phyloP scores from a whole-genome alignment of 2,113 vertebrate species.

The Peromyscus californicus region DNA sequence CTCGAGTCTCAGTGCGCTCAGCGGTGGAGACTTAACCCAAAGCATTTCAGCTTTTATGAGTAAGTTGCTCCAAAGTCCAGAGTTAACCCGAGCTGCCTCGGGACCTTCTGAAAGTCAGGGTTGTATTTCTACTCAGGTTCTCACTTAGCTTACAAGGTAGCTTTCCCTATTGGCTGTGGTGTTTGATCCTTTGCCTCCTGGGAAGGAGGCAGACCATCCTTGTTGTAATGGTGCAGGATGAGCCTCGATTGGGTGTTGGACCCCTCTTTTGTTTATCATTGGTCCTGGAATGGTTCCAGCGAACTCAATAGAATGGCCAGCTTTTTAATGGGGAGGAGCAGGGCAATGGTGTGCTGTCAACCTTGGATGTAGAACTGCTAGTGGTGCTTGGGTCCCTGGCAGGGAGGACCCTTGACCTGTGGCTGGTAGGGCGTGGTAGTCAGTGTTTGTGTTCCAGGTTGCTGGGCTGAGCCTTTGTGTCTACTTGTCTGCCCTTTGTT shows the following conservation, averaged over 20 bases:
- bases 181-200: neutral
- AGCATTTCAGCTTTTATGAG: fast-evolving
- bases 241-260: neutral
- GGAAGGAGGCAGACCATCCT: neutral
- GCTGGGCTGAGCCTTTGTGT: neutral
- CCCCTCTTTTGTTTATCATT: neutral
- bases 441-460: conserved; percentile 45
- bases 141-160: neutral
- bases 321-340: conserved; percentile 36
- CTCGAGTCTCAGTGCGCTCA: neutral
- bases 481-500: neutral
- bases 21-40: neutral
- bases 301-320: neutral
- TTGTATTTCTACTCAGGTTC: neutral
- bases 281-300: neutral
- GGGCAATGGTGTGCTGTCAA: neutral
- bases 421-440: neutral
- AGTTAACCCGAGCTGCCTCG: neutral
- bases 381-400: conserved; percentile 18
- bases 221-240: neutral
- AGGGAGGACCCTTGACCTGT: conserved; percentile 67
- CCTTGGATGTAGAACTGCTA: conserved; percentile 38
- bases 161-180: neutral
- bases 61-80: neutral
- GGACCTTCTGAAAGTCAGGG: neutral